Percentiles rank a stretch among this genome's conserved stretches.
Evolutionary conservation across 2,888 invertebrate species (phyloP).

Genomic region (Erebia aethiops): DNA sequence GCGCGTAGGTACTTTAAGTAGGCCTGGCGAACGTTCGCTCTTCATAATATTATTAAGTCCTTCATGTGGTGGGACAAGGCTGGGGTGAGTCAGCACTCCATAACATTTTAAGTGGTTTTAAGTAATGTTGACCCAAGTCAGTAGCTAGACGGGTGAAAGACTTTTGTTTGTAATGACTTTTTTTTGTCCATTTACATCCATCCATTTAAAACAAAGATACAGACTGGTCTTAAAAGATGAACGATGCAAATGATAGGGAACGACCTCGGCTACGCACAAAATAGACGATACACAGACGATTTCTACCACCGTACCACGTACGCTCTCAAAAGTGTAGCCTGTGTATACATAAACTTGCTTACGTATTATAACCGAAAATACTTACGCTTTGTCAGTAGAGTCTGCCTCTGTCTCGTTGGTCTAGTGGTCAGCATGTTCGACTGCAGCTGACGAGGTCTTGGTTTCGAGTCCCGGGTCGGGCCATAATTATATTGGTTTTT

Average conservation of each 20-base stretch:
- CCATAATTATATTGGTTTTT: too few species aligned
- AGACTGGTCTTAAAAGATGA: background rate
- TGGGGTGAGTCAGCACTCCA: background rate
- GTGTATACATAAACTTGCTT: too few species aligned
- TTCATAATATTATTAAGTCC: background rate
- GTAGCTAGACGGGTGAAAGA: constrained; percentile 4
- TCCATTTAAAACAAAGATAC: background rate
- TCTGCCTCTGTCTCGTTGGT: too few species aligned
- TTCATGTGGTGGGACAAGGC: background rate
- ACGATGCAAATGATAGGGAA: background rate
- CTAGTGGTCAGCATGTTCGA: too few species aligned
- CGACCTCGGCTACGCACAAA: too few species aligned
- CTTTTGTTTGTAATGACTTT: background rate
- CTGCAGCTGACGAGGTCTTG: too few species aligned
- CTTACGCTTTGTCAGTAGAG: too few species aligned
- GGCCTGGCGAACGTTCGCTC: background rate
- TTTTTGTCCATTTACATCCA: background rate
- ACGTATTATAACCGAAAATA: too few species aligned
- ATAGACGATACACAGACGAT: too few species aligned
- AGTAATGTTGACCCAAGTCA: constrained; percentile 15
- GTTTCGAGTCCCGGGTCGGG: too few species aligned
- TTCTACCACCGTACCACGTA: too few species aligned
- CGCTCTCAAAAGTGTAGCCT: too few species aligned
- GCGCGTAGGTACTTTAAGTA: background rate
- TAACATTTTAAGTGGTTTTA: constrained; percentile 11